These are phyloP conservation scores for Enteromius unitaeniatus DNA, from an alignment of 2,797 vertebrate genomes.

Conservation along the genomic window DNA sequence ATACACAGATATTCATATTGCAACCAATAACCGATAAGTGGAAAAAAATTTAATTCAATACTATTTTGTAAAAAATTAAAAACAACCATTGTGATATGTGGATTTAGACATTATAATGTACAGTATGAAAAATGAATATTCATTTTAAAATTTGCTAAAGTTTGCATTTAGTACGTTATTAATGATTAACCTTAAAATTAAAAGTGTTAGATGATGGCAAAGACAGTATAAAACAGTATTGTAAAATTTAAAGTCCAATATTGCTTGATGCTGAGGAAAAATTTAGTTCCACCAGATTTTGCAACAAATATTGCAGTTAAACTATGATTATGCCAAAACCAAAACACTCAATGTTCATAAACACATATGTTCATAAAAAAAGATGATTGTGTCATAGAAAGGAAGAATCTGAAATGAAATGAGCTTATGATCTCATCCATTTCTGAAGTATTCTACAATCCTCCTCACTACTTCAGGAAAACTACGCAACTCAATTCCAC, in stretches of 20 bases:
- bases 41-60: no score
- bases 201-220: background rate
- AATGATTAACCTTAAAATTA: background rate
- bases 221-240: background rate
- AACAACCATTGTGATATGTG: background rate
- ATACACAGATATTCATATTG: background rate
- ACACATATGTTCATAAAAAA: background rate
- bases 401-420: background rate
- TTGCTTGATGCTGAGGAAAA: background rate
- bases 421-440: background rate
- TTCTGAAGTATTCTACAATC: conserved; percentile 9
- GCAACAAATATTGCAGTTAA: background rate
- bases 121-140: background rate
- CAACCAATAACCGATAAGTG: background rate
- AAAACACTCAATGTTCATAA: background rate
- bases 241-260: background rate
- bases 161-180: background rate
- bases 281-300: background rate
- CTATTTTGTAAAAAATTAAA: conserved; percentile 1
- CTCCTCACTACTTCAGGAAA: background rate
- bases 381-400: background rate
- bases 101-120: background rate
- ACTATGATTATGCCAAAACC: background rate
- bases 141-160: background rate
- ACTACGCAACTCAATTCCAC: conserved; percentile 7